A percentile compares a stretch with the other conserved stretches of the same genome.
Conservation (phyloP, 2,797 vertebrate genomes). For the Cryptoblepharus egeriae region DNA sequence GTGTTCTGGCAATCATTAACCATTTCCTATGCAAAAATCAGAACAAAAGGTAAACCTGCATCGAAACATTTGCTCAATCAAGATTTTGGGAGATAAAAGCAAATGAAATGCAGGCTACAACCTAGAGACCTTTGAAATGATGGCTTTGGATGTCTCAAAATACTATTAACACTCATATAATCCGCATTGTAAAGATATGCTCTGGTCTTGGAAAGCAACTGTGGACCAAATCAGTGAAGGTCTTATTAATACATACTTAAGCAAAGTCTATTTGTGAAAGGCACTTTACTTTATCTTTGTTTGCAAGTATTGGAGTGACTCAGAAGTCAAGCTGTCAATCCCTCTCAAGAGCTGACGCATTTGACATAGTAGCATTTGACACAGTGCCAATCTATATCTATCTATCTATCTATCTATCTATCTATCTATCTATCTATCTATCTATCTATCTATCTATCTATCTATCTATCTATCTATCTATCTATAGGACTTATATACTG, state of each 20-base stretch:
- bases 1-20: slow-evolving; percentile 53
- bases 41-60: slow-evolving; percentile 46
- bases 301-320: neutral
- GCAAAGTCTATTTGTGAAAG: neutral
- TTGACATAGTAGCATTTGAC: no score
- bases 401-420: no score
- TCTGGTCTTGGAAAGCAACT: slow-evolving; percentile 3
- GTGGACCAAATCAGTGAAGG: neutral
- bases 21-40: slow-evolving; percentile 42
- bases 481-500: no score
- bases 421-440: no score
- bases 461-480: no score
- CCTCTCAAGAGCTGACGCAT: neutral
- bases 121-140: slow-evolving; percentile 11
- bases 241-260: neutral
- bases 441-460: no score
- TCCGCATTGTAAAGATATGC: neutral
- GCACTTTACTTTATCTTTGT: neutral
- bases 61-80: slow-evolving; percentile 49
- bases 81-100: slow-evolving; percentile 35
- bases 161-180: slow-evolving; percentile 30
- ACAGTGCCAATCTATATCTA: no score
- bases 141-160: neutral
- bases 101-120: slow-evolving; percentile 22
- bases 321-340: neutral